Conservation (phyloP, 2,797 vertebrate species). For the Pygocentrus nattereri region DNA sequence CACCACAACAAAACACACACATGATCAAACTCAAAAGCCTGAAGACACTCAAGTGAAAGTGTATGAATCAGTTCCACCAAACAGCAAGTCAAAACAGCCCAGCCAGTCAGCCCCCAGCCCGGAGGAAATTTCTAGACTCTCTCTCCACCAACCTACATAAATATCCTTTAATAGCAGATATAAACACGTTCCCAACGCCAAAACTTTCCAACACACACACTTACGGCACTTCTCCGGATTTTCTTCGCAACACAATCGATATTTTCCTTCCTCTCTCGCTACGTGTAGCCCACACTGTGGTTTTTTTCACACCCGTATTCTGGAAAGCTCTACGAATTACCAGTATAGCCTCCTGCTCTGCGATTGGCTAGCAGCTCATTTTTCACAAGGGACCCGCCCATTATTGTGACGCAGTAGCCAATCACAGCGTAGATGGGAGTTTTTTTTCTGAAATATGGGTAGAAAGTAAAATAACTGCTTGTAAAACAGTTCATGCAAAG, state of each 20-base stretch:
- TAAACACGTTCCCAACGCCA: background rate
- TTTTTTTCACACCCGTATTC: background rate
- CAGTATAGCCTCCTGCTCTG: background rate
- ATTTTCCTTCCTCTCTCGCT: background rate
- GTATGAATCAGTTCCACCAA: background rate
- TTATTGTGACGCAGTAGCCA: background rate
- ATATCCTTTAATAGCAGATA: background rate
- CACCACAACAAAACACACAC: background rate
- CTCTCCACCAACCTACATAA: background rate
- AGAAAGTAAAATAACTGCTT: background rate
- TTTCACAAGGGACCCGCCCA: background rate
- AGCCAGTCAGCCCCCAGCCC: background rate
- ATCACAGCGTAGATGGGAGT: background rate
- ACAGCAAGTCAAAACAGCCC: background rate
- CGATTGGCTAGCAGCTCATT: background rate
- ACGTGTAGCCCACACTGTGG: background rate
- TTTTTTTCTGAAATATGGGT: background rate
- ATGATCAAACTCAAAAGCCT: background rate
- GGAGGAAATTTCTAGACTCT: slow-evolving; percentile 4
- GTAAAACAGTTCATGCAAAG: background rate
- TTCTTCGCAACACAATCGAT: background rate
- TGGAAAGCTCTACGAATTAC: background rate
- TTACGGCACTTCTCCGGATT: background rate
- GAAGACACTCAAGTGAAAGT: background rate
- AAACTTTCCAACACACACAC: background rate